Conservation (phyloP, 2,888 invertebrate species). For the Gortyna flavago region DNA sequence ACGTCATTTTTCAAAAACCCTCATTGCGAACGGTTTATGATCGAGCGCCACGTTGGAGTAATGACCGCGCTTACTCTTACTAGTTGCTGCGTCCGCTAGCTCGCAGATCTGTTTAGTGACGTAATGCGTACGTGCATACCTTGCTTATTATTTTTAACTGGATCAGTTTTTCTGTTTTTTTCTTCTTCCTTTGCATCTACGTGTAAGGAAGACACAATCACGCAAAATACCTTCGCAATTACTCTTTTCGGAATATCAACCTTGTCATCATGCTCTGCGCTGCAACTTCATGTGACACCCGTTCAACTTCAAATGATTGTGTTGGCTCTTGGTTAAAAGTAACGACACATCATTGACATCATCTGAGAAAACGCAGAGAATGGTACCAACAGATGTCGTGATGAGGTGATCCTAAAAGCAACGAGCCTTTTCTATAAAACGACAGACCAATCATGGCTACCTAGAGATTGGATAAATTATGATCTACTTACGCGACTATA, state of each 20-base stretch:
- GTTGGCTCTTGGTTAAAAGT: not conserved
- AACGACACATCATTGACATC: not conserved
- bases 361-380: not conserved
- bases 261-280: not conserved
- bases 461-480: not conserved
- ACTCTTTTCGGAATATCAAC: not conserved
- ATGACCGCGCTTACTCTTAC: constrained; percentile 65
- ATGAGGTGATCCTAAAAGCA: not conserved
- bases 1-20: no score
- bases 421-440: not conserved
- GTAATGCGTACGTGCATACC: constrained; percentile 25
- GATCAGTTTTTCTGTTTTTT: not conserved
- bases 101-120: constrained; percentile 54
- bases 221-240: not conserved
- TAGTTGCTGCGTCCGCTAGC: constrained; percentile 43
- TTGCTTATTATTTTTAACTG: constrained; percentile 15
- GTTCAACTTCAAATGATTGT: not conserved
- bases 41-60: constrained; percentile 61
- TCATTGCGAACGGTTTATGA: constrained; percentile 58
- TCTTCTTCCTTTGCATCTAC: not conserved
- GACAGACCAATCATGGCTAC: not conserved
- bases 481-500: not conserved
- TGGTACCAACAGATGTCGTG: not conserved
- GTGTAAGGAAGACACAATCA: not conserved
- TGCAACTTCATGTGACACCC: not conserved